Base-by-base conservation (phyloP, 1,140 invertebrate species). In the Drosophila nigromelanica region DNA sequence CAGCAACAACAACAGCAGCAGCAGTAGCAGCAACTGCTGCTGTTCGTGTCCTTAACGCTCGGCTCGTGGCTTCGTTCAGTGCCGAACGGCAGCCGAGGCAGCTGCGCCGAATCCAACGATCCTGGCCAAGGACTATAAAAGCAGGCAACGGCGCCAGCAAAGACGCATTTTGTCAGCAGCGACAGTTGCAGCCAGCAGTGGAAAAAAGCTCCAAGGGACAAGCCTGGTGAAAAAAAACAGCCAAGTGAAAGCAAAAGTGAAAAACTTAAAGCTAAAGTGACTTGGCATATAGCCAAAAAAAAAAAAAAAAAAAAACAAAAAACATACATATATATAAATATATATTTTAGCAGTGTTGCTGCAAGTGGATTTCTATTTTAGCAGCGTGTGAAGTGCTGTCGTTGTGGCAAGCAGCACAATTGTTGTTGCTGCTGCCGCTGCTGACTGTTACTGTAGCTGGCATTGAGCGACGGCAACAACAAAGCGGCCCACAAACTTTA, bases 241-340 rank as follows among this genome's bases (percentile, higher is more conserved):
- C 11, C 21, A 62, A 76, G 78, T 82, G 72, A 82, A 79, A 87
- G 59, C 48, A 87, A 82, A 82, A 87, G 82, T 87, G 83, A 52
- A 87, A 76, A 72, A 72, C 67, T 80, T 81, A 73, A 80, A 71
- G 80, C 43, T 35, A 56, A 52, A 68, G 24, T 63, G 66, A 62
- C 59, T 59, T 74, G 70, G 70, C 64, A 54, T 24, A 45, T 59
- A 56, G 59, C 66, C 67, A 63, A 62, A 74, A 67, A 39, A 18
- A 47, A 48, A 61, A 18, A 47, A n/a, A n/a, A n/a, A n/a, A n/a
- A n/a, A n/a, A n/a, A n/a, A n/a, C n/a, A 14, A 33, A 6, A 61
- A 51, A 62, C 11, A 64, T 12, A 40, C 4, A 18, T 14, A 60
- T 21, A 37, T 43, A 62, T 11, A 33, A 14, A 45, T 47, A 10